Conservation (phyloP, 37 sponge, comb jelly and placozoan species). For the Geodia barretti region DNA sequence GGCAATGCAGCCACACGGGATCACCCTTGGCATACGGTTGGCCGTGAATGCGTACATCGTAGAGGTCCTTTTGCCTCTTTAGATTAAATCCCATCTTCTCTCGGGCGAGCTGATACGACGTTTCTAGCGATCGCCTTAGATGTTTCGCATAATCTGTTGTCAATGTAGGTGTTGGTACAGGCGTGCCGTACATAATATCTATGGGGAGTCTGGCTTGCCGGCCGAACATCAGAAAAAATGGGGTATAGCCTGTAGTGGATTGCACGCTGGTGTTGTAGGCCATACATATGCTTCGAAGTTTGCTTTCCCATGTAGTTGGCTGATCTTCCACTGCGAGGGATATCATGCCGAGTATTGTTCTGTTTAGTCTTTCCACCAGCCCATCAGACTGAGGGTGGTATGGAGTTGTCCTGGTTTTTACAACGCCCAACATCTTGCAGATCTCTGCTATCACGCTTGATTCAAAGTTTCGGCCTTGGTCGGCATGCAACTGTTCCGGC, state of each 20-base stretch:
- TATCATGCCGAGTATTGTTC: no score
- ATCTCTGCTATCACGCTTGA: not conserved
- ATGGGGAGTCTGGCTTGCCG: conserved; percentile 19
- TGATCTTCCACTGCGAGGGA: not conserved
- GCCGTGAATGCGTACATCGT: conserved; percentile 27
- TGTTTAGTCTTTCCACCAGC: no score
- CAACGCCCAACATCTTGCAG: not conserved
- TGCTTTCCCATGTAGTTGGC: no score
- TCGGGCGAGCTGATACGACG: not conserved
- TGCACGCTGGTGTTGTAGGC: conserved; percentile 31
- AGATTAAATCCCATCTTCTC: not conserved
- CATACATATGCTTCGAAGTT: conserved; percentile 5
- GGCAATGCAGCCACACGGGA: conserved; percentile 29
- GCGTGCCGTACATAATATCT: conserved; percentile 14
- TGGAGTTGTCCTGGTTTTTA: no score
- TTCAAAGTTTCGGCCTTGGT: conserved; percentile 1
- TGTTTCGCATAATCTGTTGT: conserved; percentile 1
- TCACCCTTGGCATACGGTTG: not conserved
- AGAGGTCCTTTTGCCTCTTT: conserved; percentile 10
- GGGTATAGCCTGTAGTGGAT: conserved; percentile 3
- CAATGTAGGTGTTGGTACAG: not conserved
- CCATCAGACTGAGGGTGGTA: no score
- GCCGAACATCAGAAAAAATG: conserved; percentile 21
- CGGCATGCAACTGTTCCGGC: not conserved
- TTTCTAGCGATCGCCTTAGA: conserved; percentile 1